Base-by-base conservation (phyloP, 2,113 vertebrate species). In the Phaethon lepturus region DNA sequence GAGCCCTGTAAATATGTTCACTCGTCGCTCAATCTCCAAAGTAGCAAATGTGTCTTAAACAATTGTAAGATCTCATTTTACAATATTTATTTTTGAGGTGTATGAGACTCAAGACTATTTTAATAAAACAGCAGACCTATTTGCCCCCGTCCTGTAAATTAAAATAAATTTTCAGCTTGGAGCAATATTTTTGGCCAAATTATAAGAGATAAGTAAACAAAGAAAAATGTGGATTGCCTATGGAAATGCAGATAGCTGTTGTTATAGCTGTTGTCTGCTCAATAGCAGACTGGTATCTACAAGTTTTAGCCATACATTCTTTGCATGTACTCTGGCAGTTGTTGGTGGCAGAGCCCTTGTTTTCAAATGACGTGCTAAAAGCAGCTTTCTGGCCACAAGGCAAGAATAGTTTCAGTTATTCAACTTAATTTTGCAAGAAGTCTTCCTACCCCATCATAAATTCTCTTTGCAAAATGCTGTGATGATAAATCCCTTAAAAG, bases 401-500 rank as follows among this genome's bases (percentile, higher is more conserved):
- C 76, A 86, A 84, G 42, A 95, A 69, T 19, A 49, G 58, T 89
- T 96, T 87, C 62, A 78, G 62, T 87, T 92, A 89, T 95, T 92
- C 66, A 64, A 75, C 73, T 81, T 87, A 33, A 87, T 89, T 94
- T 89, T 89, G 45, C 76, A 95, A 91, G 42, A 23, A 93, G 33
- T 53, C 53, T 83, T 95, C 72, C 79, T 68, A 84, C 64, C 63
- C 86, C 85, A 64, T 47, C 86, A 91, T 86, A 93, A 94, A 91
- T 85, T 93, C 73, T 84, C 64, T 91, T 81, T 91, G 35, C 60
- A 81, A 86, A 93, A 85, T 40, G 47, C 90, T 62, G 26, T 69
- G 52, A 90, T 33, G 66, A 86, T 81, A 22, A 95, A 84, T 76
- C 88, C 56, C 79, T 91, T 91, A 92, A 92, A 94, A 96, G 94